Evolutionary conservation across 2,797 vertebrate species (phyloP).

Genomic region (Arvicola amphibius): DNA sequence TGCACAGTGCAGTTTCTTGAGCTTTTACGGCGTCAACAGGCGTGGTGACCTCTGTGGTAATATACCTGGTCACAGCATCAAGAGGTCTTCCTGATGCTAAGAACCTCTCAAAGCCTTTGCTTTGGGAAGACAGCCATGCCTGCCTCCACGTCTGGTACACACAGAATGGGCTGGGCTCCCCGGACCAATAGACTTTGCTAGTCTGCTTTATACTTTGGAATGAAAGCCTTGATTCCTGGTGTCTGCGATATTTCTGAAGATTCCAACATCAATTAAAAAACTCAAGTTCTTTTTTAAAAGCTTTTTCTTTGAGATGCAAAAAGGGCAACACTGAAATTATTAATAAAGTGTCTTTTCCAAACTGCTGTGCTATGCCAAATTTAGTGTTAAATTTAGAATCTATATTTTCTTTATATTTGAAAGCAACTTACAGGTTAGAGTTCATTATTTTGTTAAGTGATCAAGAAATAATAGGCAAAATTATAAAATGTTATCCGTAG

Average conservation of each 20-base stretch:
- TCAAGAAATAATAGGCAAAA: constrained; percentile 33
- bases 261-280: background rate
- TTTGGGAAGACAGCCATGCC: background rate
- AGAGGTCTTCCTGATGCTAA: background rate
- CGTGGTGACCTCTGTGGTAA: background rate
- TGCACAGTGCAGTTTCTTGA: background rate
- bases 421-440: constrained; percentile 26
- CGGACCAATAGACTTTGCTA: background rate
- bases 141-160: background rate
- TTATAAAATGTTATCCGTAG: constrained; percentile 15
- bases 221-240: background rate
- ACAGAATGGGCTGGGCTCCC: rapidly evolving
- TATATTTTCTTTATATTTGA: constrained; percentile 41
- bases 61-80: background rate
- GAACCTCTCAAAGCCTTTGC: background rate
- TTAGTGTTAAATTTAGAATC: constrained; percentile 48
- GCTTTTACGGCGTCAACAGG: background rate
- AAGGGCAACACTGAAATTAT: background rate
- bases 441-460: constrained; percentile 29
- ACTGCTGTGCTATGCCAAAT: background rate
- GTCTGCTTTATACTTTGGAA: background rate
- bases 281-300: background rate
- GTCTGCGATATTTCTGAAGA: background rate
- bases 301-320: background rate
- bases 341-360: background rate